phyloP scores from a whole-genome alignment of 2,113 vertebrate species.

The Mesitornis unicolor region DNA sequence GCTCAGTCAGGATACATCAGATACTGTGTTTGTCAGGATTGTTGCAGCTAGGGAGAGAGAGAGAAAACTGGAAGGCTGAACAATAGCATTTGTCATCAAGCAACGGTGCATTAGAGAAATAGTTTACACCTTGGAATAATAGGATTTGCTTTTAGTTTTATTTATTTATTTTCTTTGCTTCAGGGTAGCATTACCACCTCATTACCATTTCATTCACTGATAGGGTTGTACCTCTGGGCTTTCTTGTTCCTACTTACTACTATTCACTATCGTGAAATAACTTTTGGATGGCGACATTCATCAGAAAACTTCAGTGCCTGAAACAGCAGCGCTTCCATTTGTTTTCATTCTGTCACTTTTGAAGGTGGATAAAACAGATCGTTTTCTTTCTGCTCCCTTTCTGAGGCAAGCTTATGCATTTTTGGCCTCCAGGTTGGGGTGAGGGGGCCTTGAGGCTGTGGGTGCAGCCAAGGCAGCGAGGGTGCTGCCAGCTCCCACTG shows the following conservation, averaged over 20 bases:
- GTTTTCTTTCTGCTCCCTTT: not conserved
- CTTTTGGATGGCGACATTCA: not conserved
- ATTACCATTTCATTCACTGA: not conserved
- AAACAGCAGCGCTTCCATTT: not conserved
- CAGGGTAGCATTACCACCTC: not conserved
- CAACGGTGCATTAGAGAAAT: not conserved
- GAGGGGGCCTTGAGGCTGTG: not conserved
- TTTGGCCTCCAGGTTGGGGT: not conserved
- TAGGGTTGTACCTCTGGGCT: not conserved
- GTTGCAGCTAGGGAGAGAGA: not conserved
- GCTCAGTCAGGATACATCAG: not conserved
- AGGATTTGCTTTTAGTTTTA: not conserved
- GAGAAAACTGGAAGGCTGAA: not conserved
- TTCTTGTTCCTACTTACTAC: rapidly evolving
- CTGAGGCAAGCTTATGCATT: too few species aligned
- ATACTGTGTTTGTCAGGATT: not conserved
- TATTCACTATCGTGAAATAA: rapidly evolving
- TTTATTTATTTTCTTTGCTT: not conserved
- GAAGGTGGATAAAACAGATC: too few species aligned
- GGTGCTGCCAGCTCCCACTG: not conserved
- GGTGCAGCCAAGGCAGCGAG: not conserved
- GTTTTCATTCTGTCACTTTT: rapidly evolving
- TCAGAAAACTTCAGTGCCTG: not conserved
- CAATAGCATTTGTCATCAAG: not conserved
- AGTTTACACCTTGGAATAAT: not conserved